Evolutionary conservation across 1,140 invertebrate species (phyloP), one percentile per base, ranked within the genome.

Genomic region (Sitobion miscanthi): DNA sequence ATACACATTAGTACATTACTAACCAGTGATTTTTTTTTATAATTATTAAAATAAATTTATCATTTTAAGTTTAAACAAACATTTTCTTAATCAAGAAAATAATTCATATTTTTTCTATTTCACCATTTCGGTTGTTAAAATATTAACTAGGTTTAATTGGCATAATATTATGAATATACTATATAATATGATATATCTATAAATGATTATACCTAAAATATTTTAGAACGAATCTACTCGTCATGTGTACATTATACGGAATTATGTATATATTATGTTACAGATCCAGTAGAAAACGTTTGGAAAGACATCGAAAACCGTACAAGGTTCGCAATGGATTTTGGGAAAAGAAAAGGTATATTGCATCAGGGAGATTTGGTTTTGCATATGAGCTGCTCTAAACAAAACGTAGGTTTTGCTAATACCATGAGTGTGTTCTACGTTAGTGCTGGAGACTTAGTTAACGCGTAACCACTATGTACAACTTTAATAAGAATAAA

Each of bases 401-500:
- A 82, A 47, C 57, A 69, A 47, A 91, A 23, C n/a, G 90, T 7
- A 6, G 90, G 90, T 8, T 91, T 77, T n/a, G 30, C 42, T 5
- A 91, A 91, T 20, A 91, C 57, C 25, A 91, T 77, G 90, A 69
- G 23, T n/a, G 0, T 91, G n/a, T 77, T 91, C 25, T 77, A 90
- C 42, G 89, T 90, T 8, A 90, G 42, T 45, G 35, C n/a, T 21
- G 57, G 38, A 17, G 54, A 90, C 87, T 17, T 87, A 5, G 85
- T 47, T 14, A n/a, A 87, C 30, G n/a, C 62, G 4, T 77, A 77
- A 77, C 14, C 30, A 35, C 30, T 77, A 77, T 77, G 30, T n/a
- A 77, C 30, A 77, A 17, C 1, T 77, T 77, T 17, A 17, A 77
- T 35, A 17, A 17, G 3, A 77, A 77, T 77, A 77, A n/a, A 77